Base-by-base conservation (phyloP, 2,888 invertebrate species). In the Meteorus colon region DNA sequence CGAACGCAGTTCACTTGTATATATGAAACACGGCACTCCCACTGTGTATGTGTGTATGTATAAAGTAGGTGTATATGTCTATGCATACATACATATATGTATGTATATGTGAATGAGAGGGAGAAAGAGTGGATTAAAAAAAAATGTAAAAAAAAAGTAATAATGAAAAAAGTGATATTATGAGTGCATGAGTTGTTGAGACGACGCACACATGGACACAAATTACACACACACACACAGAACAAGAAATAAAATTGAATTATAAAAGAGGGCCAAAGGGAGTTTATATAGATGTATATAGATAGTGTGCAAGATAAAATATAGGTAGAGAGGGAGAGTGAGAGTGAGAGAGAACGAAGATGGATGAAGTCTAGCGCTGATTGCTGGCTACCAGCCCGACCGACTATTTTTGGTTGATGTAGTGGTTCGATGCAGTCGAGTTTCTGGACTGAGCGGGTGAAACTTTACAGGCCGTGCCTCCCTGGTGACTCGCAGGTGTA, bases 391-490 rank as follows among this genome's bases (percentile, higher is more conserved):
- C 75, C 77, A 76, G 74, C 62, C 29, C 68, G 48, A 73, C 60
- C 29, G 73, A 37, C 63, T 73, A 60, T 73, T 63, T 76, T 37
- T 37, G 31, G 31, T 71, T 34, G 68, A 45, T 68, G 68, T 76
- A 85, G 83, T 83, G 84, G 79, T 84, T 86, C 86, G 88, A 82
- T 89, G 89, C 89, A 89, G 84, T 79, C 83, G 85, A 87, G 85
- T 87, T 86, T 86, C 81, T 82, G 82, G 85, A 89, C 89, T 89
- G 87, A 89, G 83, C 85, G 82, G 79, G 82, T 78, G 81, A 81
- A 75, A 78, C 80, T 74, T 77, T 79, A 70, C 75, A 86, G 88
- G 86, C 86, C 88, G 84, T 86, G 85, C 86, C 87, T 14, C 48
- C 55, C 87, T 86, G 82, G 81, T 79, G 83, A 83, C 37, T 71